Percentiles rank a stretch among this genome's conserved stretches.
Evolutionary conservation across 2,113 vertebrate genomes (phyloP).

Genomic region (Percopsis transmontana): DNA sequence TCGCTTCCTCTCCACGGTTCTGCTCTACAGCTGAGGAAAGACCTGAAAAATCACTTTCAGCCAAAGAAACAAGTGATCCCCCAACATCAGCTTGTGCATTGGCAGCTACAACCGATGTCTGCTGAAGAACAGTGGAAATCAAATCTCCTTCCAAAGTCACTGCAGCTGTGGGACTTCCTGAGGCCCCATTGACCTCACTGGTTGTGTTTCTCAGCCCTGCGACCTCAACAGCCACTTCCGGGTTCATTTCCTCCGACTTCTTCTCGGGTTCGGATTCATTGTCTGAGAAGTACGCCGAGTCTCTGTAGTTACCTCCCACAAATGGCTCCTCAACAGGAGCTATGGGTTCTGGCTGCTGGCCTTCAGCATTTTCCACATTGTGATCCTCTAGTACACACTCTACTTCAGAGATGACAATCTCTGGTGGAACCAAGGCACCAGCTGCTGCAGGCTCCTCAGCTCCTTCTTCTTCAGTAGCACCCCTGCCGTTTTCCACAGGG

Average conservation of each 20-base stretch:
- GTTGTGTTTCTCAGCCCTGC: conserved; percentile 44
- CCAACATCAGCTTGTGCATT: conserved; percentile 11
- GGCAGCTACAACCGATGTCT: conserved; percentile 10
- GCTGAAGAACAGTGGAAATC: conserved; percentile 23
- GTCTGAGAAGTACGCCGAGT: conserved; percentile 98
- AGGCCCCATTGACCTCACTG: neutral
- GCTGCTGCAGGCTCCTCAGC: conserved; percentile 16
- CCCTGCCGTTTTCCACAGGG: conserved; percentile 54
- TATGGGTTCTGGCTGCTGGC: conserved; percentile 30
- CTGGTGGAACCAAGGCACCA: conserved; percentile 70
- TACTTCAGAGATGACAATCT: conserved; percentile 86
- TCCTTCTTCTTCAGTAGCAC: conserved; percentile 38
- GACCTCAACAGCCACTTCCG: conserved; percentile 41
- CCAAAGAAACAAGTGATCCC: neutral
- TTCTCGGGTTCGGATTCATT: conserved; percentile 94
- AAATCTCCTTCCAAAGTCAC: conserved; percentile 13
- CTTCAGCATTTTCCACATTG: conserved; percentile 35
- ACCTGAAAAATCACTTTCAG: conserved; percentile 12
- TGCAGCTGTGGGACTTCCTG: neutral
- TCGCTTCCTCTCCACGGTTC: conserved; percentile 21
- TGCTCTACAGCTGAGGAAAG: conserved; percentile 30
- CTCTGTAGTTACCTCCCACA: conserved; percentile 82
- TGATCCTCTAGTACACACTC: conserved; percentile 59
- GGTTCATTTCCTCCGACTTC: conserved; percentile 77
- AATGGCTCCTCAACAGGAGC: conserved; percentile 61